Base-by-base conservation (phyloP, 2,888 invertebrate genomes). In the Trissolcus brochymenae region DNA sequence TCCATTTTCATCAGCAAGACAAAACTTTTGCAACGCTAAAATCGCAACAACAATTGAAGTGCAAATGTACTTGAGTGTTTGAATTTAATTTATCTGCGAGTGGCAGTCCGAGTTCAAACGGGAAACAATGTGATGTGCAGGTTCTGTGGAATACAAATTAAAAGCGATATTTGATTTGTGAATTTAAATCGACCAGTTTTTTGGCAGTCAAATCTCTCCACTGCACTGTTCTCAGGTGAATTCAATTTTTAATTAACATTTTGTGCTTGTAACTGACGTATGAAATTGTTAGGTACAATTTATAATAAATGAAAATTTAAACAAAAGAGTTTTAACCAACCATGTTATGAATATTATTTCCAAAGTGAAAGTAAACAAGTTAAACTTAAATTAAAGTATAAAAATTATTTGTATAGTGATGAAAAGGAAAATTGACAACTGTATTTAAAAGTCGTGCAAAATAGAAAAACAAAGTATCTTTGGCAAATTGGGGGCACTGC, bases 11-110 rank as follows among this genome's bases (percentile, higher is more conserved):
- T 35, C 35, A 1, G 0, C 7, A 35, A 35, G 35, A 35, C 35
- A 35, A 35, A 35, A 35, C 35, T 35, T 35, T 35, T 35, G 35
- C 35, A 35, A 35, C 7, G 4, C 13, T 53, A 51, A 25, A 62
- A n/a, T 41, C 25, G 54, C 41, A 13, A 60, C 25, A 6, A 13
- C 35, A 16, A 50, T 29, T 51, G 50, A 50, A 56, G 51, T 35
- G 25, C 16, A 13, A 50, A 67, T 74, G 62, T 29, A 54, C 50
- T 59, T 57, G 11, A 35, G 67, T 62, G 74, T 62, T 57, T 53
- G 56, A 43, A 35, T 67, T 68, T 55, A 53, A 64, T 59, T 75
- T 59, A 57, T 68, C 68, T 64, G 59, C 68, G 55, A 59, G 41
- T 64, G 68, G 54, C 25, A 64, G 57, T 61, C 54, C 46, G 49